These are phyloP conservation scores for Epinephelus fuscoguttatus DNA, from an alignment of 2,113 vertebrate species.

Conservation along the genomic window DNA sequence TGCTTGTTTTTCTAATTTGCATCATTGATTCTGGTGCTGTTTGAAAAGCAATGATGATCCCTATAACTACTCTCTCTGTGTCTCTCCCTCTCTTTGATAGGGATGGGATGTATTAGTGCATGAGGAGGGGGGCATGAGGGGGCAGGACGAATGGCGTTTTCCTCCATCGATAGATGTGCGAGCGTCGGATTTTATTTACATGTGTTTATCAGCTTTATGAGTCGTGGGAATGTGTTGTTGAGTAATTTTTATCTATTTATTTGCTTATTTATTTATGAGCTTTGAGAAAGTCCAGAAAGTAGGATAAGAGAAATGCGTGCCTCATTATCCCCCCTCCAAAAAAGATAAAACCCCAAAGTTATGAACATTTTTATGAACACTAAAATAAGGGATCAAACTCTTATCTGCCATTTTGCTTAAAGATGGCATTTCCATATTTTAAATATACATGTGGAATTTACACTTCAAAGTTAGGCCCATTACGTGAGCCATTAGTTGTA, in stretches of 20 bases:
- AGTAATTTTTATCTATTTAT: slow-evolving; percentile 56
- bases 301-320: not conserved
- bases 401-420: slow-evolving; percentile 72
- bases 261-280: slow-evolving; percentile 49
- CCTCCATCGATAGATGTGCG: slow-evolving; percentile 87
- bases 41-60: slow-evolving; percentile 91
- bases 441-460: slow-evolving; percentile 81
- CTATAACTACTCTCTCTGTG: slow-evolving; percentile 21
- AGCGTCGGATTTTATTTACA: slow-evolving; percentile 92
- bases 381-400: slow-evolving; percentile 56
- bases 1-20: slow-evolving; percentile 99
- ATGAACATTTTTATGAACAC: slow-evolving; percentile 25
- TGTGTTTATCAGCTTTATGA: slow-evolving; percentile 88
- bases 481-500: slow-evolving; percentile 78
- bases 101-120: slow-evolving; percentile 33
- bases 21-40: slow-evolving; percentile 98
- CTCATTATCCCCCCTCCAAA: slow-evolving; percentile 20
- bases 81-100: slow-evolving; percentile 37
- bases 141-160: slow-evolving; percentile 84
- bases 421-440: slow-evolving; percentile 73
- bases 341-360: slow-evolving; percentile 22
- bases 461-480: slow-evolving; percentile 80
- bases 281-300: slow-evolving; percentile 27
- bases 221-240: slow-evolving; percentile 76
- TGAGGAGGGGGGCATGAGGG: slow-evolving; percentile 52